A percentile compares a stretch with the other conserved stretches of the same genome.
Evolutionary conservation across 2,888 invertebrate species (phyloP).

Genomic region (Zootermopsis nevadensis): DNA sequence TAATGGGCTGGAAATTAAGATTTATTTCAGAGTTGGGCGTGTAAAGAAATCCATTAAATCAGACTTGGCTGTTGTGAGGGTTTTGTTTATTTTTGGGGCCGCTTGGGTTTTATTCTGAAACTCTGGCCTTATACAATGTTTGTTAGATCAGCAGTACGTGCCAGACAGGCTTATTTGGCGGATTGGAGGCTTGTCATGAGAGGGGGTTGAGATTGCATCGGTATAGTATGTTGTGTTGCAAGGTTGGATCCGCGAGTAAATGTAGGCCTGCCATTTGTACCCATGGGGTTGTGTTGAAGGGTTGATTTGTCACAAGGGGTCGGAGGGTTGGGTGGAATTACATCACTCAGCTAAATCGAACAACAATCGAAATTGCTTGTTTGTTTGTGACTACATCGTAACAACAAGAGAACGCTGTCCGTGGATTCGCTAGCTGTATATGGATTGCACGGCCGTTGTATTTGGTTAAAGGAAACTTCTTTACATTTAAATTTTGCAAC

Average conservation of each 20-base stretch:
- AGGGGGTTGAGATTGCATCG: neutral
- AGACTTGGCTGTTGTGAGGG: slow-evolving; percentile 28
- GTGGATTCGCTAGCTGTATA: too few species aligned
- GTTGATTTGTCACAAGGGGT: slow-evolving; percentile 40
- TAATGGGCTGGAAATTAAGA: slow-evolving; percentile 51
- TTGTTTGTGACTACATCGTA: neutral
- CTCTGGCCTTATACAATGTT: slow-evolving; percentile 28
- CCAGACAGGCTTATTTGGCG: slow-evolving; percentile 43
- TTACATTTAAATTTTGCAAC: neutral
- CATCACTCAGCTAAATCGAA: slow-evolving; percentile 49
- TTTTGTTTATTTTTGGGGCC: slow-evolving; percentile 30
- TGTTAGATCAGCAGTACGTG: slow-evolving; percentile 43
- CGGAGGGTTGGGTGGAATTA: slow-evolving; percentile 29
- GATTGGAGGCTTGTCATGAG: slow-evolving; percentile 25
- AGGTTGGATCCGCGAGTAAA: neutral
- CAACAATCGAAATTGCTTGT: slow-evolving; percentile 47
- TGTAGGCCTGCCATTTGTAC: slow-evolving; percentile 24
- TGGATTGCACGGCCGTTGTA: too few species aligned
- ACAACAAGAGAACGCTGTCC: neutral
- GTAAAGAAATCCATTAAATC: slow-evolving; percentile 36
- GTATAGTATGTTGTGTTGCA: slow-evolving; percentile 5
- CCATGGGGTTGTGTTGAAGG: slow-evolving; percentile 40
- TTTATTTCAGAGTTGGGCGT: slow-evolving; percentile 43
- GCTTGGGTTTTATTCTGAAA: slow-evolving; percentile 20
- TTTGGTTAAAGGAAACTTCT: too few species aligned